Conservation (phyloP, 2,797 vertebrate species). For the Clarias pachynema region DNA sequence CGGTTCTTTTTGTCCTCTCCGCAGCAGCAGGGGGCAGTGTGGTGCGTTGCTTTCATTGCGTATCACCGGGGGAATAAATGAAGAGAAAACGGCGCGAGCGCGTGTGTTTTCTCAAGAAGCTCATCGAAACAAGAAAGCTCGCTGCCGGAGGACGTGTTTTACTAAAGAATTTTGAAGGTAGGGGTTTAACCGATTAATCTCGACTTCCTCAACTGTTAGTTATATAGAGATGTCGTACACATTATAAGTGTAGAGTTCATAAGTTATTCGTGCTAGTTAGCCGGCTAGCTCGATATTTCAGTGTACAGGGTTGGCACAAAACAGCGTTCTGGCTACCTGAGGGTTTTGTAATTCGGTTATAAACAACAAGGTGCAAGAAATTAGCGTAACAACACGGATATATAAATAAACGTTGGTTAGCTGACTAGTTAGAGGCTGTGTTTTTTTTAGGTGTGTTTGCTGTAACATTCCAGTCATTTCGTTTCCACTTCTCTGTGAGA, state of each 20-base stretch:
- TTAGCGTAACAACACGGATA: neutral
- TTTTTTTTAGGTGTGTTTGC: neutral
- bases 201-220: neutral
- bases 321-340: neutral
- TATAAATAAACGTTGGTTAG: neutral
- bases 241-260: neutral
- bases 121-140: neutral
- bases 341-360: neutral
- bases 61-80: neutral
- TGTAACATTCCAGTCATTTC: neutral
- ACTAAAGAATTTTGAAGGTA: neutral
- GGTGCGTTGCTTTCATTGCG: neutral
- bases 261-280: neutral
- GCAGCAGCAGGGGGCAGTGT: neutral
- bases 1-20: neutral
- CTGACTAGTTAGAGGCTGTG: fast-evolving
- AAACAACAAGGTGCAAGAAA: neutral
- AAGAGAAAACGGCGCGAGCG: neutral
- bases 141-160: neutral
- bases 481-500: neutral
- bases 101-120: neutral
- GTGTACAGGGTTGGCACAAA: neutral
- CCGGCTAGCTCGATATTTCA: neutral
- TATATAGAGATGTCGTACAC: neutral
- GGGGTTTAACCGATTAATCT: neutral